phyloP scores from a whole-genome alignment of 2,797 vertebrate species.

The Paramormyrops hopkinsi region DNA sequence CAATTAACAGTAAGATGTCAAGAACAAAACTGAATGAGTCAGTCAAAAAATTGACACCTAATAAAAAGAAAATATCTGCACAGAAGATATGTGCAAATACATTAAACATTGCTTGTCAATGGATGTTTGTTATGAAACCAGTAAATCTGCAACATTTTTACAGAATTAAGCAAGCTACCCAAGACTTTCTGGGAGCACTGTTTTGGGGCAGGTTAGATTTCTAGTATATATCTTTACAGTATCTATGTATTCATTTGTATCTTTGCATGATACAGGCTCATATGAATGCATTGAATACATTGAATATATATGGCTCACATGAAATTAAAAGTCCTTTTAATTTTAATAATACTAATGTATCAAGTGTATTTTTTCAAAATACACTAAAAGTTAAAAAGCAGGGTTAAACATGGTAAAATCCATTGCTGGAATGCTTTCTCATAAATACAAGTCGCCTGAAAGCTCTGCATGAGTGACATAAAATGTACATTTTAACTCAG shows the following conservation, averaged over 20 bases:
- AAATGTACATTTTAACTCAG: conserved; percentile 6
- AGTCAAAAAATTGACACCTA: background rate
- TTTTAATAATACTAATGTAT: background rate
- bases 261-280: background rate
- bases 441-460: background rate
- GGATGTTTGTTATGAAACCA: background rate
- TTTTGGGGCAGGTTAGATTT: background rate
- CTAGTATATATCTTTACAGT: background rate
- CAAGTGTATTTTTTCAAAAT: background rate
- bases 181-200: background rate
- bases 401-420: background rate
- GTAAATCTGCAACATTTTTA: background rate
- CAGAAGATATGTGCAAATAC: background rate
- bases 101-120: background rate
- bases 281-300: background rate
- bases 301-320: too few relatives aligned
- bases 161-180: background rate
- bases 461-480: background rate
- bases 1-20: background rate
- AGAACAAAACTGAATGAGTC: background rate
- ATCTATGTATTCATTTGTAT: background rate
- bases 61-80: background rate
- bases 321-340: background rate
- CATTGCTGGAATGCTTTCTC: background rate
- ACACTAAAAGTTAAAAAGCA: background rate